Evolutionary conservation across 64 coral and sea anemone species (phyloP), one percentile per base, ranked within the genome.

Genomic region (Cladopsammia gracilis): DNA sequence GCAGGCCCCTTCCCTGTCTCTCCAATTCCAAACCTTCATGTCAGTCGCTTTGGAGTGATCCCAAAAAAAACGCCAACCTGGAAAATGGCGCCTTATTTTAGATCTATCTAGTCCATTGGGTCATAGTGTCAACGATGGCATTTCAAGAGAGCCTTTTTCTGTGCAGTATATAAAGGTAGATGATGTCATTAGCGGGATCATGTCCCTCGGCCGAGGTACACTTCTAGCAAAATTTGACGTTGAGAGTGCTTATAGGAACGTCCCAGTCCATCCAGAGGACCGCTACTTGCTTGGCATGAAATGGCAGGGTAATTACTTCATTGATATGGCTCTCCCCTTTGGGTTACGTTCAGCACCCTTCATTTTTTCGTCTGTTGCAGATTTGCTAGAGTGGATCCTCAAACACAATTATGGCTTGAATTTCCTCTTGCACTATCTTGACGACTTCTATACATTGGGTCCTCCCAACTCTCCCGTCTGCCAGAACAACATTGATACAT

Each of bases 21-120:
- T 26, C 87, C 52, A 4, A 34, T 77, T 51, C 61, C 75, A 25
- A 76, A 76, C 75, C 64, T 79, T 14, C 75, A 90, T 25, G 58
- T 89, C 44, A 75, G 87, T 74, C 45, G 57, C 49, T 77, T 89
- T 48, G 72, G 72, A 18, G 23, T 71, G n/a, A 67, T 69, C 10
- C n/a, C 65, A 0, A 69, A 69, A n/a, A 25, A 69, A 69, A 69
- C 62, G 2, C 54, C 54, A 13, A 10, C 54, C 83, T 10, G 81
- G 62, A 14, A 67, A 62, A 13, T 85, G 58, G 58, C 81, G 0
- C 1, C 48, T 75, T 43, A 75, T 75, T 23, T 75, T 75, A 16
- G n/a, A 75, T 19, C 22, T 75, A 3, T 75, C 23, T 15, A 46
- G 26, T 75, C 25, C 72, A 5, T 4, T 8, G 4, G 72, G 48